Evolutionary conservation across 2,888 invertebrate species (phyloP).

Genomic region (Caenorhabditis angaria): DNA sequence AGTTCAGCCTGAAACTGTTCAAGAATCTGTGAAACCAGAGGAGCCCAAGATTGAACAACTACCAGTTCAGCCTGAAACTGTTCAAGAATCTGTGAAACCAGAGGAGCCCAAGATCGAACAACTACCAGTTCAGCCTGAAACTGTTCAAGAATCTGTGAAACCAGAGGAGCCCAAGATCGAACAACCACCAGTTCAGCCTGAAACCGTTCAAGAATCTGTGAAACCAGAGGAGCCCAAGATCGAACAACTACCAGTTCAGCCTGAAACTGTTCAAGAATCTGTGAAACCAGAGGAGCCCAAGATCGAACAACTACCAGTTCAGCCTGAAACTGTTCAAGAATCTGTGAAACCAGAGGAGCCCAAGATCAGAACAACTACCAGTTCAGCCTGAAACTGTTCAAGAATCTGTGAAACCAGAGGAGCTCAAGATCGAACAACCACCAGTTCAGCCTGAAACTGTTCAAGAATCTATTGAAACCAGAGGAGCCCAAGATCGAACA

Average conservation of each 20-base stretch:
- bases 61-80: constrained; percentile 13
- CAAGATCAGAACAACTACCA: background rate
- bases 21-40: constrained; percentile 7
- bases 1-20: constrained; percentile 6
- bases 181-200: constrained; percentile 4
- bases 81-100: constrained; percentile 12
- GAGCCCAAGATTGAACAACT: constrained; percentile 13
- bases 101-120: constrained; percentile 10
- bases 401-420: background rate
- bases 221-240: constrained; percentile 8
- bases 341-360: constrained; percentile 22
- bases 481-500: constrained; percentile 11
- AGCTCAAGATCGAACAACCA: background rate
- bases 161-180: constrained; percentile 12
- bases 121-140: constrained; percentile 6
- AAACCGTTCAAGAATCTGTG: constrained; percentile 8
- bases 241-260: constrained; percentile 10
- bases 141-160: constrained; percentile 10
- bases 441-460: background rate
- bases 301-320: background rate
- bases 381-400: background rate
- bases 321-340: constrained; percentile 13
- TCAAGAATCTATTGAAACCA: background rate
- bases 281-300: background rate
- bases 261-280: background rate